A percentile compares a stretch with the other conserved stretches of the same genome.
Conservation (phyloP, 1,140 invertebrate genomes). For the Ridgeia piscesae region DNA sequence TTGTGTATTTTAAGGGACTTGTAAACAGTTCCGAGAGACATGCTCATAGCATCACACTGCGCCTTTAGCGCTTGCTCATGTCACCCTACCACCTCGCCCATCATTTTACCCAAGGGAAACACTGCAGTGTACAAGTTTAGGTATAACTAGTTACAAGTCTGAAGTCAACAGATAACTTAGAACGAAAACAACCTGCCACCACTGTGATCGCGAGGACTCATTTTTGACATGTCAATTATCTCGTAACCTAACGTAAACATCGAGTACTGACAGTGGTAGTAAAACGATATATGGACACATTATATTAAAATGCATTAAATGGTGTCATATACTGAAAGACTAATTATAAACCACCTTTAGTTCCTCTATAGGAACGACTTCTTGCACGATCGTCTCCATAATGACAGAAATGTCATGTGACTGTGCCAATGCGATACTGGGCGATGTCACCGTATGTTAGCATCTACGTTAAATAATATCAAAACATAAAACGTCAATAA, state of each 20-base stretch:
- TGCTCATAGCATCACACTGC: too few species aligned
- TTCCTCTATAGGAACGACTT: constrained; percentile 75
- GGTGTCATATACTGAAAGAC: constrained; percentile 18
- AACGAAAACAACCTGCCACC: neutral
- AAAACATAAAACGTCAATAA: too few species aligned
- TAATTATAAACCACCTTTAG: constrained; percentile 66
- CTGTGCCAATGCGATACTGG: neutral
- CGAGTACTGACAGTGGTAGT: constrained; percentile 35
- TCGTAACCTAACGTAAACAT: constrained; percentile 36
- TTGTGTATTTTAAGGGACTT: too few species aligned
- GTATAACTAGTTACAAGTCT: too few species aligned
- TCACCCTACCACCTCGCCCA: too few species aligned
- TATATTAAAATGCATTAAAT: neutral
- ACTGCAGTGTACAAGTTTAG: too few species aligned
- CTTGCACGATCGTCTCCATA: constrained; percentile 76
- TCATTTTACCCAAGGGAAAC: too few species aligned
- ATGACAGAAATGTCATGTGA: constrained; percentile 36
- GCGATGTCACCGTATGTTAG: neutral
- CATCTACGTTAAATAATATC: neutral
- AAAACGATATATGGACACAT: constrained; percentile 21
- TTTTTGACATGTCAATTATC: neutral
- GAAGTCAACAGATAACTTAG: too few species aligned
- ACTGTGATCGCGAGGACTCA: too few species aligned
- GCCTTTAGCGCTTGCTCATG: too few species aligned
- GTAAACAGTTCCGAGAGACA: too few species aligned